Conservation (phyloP, 2,888 invertebrate genomes). For the Oasisia sp. region DNA sequence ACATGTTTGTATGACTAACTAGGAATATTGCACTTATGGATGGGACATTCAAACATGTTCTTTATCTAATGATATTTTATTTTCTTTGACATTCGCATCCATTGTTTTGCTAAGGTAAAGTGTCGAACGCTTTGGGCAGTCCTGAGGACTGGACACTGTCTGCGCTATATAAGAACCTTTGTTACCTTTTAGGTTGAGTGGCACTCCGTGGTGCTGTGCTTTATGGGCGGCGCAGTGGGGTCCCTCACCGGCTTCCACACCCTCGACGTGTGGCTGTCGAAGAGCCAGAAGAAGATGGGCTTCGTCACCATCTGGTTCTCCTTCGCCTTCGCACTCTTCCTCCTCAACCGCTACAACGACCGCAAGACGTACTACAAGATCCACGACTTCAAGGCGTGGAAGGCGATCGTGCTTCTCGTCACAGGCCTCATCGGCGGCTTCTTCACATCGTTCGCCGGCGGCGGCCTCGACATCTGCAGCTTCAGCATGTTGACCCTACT, state of each 20-base stretch:
- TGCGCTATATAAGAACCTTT: neutral
- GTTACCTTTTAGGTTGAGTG: constrained; percentile 31
- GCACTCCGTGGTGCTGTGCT: constrained; percentile 50
- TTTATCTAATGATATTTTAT: too few relatives aligned
- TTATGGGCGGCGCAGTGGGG: constrained; percentile 44
- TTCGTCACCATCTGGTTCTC: constrained; percentile 56
- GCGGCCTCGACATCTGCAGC: constrained; percentile 55
- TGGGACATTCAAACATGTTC: too few relatives aligned
- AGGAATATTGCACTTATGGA: too few relatives aligned
- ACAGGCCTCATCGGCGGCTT: constrained; percentile 55
- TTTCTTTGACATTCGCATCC: too few relatives aligned
- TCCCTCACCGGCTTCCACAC: constrained; percentile 36
- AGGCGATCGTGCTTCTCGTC: constrained; percentile 44
- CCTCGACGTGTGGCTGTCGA: constrained; percentile 47
- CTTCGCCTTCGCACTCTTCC: constrained; percentile 53
- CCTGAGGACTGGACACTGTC: too few relatives aligned
- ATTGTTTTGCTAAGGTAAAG: too few relatives aligned
- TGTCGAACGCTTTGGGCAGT: too few relatives aligned
- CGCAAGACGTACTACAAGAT: constrained; percentile 32
- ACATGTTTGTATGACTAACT: too few relatives aligned
- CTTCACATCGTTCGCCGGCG: constrained; percentile 54
- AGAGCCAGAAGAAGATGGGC: constrained; percentile 53
- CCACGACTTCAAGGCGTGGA: constrained; percentile 43
- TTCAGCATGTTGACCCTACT: constrained; percentile 43
- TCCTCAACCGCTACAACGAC: constrained; percentile 45